Evolutionary conservation across 2,113 vertebrate genomes (phyloP).

Genomic region (Columba janthina): DNA sequence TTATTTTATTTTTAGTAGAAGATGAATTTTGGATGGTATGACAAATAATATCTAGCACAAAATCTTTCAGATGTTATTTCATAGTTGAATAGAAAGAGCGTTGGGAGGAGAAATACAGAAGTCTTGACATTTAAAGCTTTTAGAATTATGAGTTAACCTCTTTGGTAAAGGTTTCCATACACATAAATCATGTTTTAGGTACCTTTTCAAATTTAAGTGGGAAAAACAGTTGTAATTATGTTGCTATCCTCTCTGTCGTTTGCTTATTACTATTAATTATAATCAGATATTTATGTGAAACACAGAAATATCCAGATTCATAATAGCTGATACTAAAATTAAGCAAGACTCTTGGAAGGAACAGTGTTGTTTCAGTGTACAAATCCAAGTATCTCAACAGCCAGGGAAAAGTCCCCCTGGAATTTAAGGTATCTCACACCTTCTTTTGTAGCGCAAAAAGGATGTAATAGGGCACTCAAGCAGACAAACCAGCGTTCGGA

Average conservation of each 20-base stretch:
- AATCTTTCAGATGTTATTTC: constrained; percentile 6
- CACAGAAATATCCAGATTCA: not conserved
- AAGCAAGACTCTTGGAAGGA: not conserved
- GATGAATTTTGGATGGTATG: not conserved
- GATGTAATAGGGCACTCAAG: not conserved
- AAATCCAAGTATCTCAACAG: not conserved
- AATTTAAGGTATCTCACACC: not conserved
- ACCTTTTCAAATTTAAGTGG: not conserved
- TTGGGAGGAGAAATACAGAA: not conserved
- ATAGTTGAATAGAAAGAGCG: not conserved
- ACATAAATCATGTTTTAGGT: not conserved
- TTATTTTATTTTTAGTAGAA: constrained; percentile 64
- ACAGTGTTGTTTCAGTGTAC: not conserved
- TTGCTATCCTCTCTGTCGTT: not conserved
- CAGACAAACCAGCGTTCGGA: not conserved
- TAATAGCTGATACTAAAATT: not conserved
- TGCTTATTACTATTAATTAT: not conserved
- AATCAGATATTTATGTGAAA: not conserved
- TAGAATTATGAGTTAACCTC: not conserved
- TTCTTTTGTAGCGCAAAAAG: not conserved
- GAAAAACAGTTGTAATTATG: not conserved
- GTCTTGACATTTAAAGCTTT: not conserved
- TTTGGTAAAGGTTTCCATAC: not conserved
- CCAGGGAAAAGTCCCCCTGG: not conserved
- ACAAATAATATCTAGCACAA: not conserved